These are phyloP conservation scores for Dusona sp. DNA, from an alignment of 2,888 invertebrate species.

Conservation along the genomic window DNA sequence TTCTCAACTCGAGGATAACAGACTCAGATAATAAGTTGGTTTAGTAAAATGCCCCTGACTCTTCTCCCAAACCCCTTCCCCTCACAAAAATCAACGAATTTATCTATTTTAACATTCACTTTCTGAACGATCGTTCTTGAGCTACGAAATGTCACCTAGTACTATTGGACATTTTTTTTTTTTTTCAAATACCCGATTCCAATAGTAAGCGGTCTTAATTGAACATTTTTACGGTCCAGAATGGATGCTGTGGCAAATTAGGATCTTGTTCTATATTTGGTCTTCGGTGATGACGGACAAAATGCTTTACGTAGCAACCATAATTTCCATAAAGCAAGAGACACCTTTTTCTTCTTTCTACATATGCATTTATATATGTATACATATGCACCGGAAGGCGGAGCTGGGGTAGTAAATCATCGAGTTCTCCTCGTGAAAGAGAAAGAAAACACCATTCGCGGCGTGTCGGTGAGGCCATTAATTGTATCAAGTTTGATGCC, in stretches of 20 bases:
- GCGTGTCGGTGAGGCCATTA: conserved; percentile 71
- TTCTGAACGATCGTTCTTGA: background rate
- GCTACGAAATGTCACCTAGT: background rate
- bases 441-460: conserved; percentile 30
- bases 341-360: conserved; percentile 43
- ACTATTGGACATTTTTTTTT: background rate
- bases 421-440: conserved; percentile 49
- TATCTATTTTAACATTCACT: background rate
- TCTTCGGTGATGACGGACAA: background rate
- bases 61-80: background rate
- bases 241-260: background rate
- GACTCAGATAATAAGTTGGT: conserved; percentile 35
- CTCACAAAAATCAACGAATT: background rate
- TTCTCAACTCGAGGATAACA: conserved; percentile 77
- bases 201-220: background rate
- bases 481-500: conserved; percentile 72
- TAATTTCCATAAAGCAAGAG: conserved; percentile 18
- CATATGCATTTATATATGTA: conserved; percentile 15
- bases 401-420: conserved; percentile 71
- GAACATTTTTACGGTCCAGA: background rate
- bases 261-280: background rate
- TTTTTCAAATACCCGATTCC: background rate
- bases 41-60: background rate
- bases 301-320: background rate
- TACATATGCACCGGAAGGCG: conserved; percentile 65